phyloP scores from a whole-genome alignment of 2,888 invertebrate species.

The Mimumesa dahlbomi region DNA sequence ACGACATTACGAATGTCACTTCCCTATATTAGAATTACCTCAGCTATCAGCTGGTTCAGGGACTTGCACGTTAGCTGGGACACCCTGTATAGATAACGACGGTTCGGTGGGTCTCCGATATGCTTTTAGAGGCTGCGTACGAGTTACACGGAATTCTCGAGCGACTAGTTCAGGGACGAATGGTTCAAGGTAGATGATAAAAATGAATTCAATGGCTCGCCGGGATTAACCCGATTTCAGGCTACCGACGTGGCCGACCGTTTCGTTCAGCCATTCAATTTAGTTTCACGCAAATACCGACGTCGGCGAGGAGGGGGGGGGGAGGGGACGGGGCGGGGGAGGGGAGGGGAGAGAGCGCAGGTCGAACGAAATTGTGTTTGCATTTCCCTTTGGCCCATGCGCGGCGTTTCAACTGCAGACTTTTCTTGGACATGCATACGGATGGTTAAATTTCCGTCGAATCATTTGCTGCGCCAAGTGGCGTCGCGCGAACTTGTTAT shows the following conservation, averaged over 20 bases:
- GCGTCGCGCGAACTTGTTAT: conserved; percentile 28
- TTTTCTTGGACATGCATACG: conserved; percentile 49
- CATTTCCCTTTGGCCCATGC: conserved; percentile 53
- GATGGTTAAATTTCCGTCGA: conserved; percentile 38
- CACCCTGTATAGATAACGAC: too few species aligned
- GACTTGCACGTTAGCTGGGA: too few species aligned
- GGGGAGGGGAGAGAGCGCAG: too few species aligned
- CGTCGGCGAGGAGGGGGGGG: conserved; percentile 11
- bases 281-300: conserved; percentile 54
- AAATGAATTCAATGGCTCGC: conserved; percentile 57
- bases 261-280: conserved; percentile 61
- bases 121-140: too few species aligned
- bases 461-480: conserved; percentile 25
- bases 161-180: conserved; percentile 13
- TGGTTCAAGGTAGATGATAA: conserved; percentile 48
- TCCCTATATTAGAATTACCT: too few species aligned
- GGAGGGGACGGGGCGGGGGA: not conserved
- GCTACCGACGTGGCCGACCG: conserved; percentile 35
- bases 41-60: too few species aligned
- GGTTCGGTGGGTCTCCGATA: too few species aligned
- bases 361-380: conserved; percentile 46
- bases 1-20: too few species aligned
- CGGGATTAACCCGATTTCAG: conserved; percentile 55
- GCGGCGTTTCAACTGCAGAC: conserved; percentile 33
- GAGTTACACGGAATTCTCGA: conserved; percentile 8